Conservation (phyloP, 1,140 invertebrate species). For the Anadara kagoshimensis region DNA sequence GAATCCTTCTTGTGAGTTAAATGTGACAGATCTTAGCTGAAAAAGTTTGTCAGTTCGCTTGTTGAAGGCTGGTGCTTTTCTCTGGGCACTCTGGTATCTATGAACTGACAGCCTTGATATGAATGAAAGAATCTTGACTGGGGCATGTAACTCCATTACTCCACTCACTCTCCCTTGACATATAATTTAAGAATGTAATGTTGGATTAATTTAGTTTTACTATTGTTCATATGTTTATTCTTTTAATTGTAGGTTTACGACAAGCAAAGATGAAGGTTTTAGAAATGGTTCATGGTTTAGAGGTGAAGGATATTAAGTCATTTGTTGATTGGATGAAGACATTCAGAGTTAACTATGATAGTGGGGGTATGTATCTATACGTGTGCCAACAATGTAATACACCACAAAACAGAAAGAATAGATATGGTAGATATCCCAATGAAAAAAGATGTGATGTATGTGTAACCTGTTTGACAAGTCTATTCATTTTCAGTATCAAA, state of each 20-base stretch:
- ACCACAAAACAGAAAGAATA: background rate
- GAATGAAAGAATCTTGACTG: no score
- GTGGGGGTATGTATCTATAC: slow-evolving; percentile 46
- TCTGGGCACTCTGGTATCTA: no score
- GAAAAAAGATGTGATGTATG: no score
- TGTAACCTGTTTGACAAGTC: background rate
- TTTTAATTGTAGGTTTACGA: slow-evolving; percentile 51
- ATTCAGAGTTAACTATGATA: slow-evolving; percentile 60
- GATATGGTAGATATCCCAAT: background rate
- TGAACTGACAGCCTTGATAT: no score
- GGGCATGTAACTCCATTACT: no score
- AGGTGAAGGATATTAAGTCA: slow-evolving; percentile 63
- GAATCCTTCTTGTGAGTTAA: no score
- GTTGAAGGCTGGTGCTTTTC: no score
- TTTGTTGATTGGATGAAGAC: slow-evolving; percentile 69
- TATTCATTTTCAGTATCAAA: no score
- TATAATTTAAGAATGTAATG: no score
- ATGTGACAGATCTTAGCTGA: no score
- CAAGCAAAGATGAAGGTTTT: slow-evolving; percentile 64
- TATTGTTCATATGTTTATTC: background rate
- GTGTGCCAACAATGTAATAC: background rate
- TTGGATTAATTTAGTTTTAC: background rate
- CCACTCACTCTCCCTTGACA: no score
- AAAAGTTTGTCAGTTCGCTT: no score
- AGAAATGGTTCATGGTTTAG: slow-evolving; percentile 59